phyloP scores from a whole-genome alignment of 2,113 vertebrate species.

The Indicator indicator region DNA sequence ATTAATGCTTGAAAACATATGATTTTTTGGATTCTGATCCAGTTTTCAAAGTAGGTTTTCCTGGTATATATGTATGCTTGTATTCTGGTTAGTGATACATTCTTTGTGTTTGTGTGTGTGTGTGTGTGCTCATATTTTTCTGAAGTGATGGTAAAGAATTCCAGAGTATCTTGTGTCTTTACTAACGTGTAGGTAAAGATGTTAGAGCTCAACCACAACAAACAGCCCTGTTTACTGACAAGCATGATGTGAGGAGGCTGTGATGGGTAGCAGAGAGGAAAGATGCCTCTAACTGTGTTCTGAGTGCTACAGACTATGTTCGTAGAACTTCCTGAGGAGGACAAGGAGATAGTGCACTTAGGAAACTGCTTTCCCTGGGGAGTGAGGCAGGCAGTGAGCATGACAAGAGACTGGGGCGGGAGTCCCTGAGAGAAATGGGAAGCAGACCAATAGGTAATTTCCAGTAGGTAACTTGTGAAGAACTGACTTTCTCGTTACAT shows the following conservation, averaged over 20 bases:
- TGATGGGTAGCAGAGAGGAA: neutral
- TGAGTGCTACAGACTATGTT: fast-evolving
- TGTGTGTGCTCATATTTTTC: neutral
- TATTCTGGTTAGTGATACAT: neutral
- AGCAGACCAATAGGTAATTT: neutral
- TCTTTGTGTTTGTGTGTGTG: neutral
- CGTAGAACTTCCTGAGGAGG: neutral
- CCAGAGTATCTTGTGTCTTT: neutral
- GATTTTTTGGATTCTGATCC: neutral
- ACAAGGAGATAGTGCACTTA: neutral
- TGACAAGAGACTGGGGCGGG: fast-evolving
- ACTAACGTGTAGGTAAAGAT: neutral
- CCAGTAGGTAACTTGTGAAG: neutral
- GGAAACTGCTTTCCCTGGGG: neutral
- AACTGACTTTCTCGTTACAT: neutral
- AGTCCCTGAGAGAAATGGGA: neutral
- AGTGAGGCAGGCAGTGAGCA: neutral
- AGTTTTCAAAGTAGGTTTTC: neutral
- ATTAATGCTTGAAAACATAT: neutral
- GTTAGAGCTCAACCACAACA: neutral
- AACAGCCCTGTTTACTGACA: neutral
- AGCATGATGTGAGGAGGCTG: neutral
- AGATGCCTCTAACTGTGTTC: neutral
- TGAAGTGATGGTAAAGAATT: neutral
- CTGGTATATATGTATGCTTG: neutral